Evolutionary conservation across 2,113 vertebrate genomes (phyloP).

Genomic region (Tachysurus vachellii): DNA sequence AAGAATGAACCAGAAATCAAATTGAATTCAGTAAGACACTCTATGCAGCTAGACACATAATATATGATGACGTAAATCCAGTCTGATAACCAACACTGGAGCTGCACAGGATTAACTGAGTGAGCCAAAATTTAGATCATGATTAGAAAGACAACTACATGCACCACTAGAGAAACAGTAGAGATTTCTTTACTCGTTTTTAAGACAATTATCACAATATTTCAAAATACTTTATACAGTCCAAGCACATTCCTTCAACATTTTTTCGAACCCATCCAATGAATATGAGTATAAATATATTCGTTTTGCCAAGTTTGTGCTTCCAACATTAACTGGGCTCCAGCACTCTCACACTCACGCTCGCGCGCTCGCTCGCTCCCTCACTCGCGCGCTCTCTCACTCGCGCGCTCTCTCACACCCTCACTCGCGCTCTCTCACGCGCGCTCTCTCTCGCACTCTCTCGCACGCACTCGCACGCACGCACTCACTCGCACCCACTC

Average conservation of each 20-base stretch:
- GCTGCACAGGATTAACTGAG: background rate
- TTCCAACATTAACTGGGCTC: background rate
- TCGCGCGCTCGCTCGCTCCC: conserved; percentile 27
- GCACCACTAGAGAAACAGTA: background rate
- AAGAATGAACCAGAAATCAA: background rate
- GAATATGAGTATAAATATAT: background rate
- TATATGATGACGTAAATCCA: background rate
- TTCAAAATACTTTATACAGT: background rate
- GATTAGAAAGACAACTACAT: background rate
- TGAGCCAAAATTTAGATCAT: background rate
- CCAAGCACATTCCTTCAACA: background rate
- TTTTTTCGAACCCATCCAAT: background rate
- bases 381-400: too few relatives aligned
- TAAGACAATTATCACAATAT: too few relatives aligned
- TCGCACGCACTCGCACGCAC: conserved; percentile 41
- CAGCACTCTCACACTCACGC: background rate
- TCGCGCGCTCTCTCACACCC: conserved; percentile 20
- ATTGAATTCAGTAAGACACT: background rate
- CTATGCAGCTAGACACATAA: background rate
- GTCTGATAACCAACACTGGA: too few relatives aligned
- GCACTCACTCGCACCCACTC: conserved; percentile 19
- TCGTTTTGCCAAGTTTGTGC: background rate
- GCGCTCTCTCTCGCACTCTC: background rate
- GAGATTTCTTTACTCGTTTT: too few relatives aligned
- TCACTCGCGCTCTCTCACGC: conserved; percentile 46